Conservation (phyloP, 2,797 vertebrate species). For the Pampus argenteus region DNA sequence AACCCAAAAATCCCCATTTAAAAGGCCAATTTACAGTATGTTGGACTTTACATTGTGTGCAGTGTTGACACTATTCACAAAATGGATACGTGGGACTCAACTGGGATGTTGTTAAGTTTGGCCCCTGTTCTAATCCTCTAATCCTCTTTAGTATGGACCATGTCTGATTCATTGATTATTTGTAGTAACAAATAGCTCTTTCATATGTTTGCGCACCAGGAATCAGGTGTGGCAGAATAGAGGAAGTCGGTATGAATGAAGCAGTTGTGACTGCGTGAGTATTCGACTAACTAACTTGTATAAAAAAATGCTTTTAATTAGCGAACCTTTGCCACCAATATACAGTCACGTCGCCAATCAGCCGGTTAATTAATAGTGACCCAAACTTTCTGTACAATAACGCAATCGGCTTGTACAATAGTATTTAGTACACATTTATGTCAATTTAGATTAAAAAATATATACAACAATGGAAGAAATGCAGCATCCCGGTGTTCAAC, state of each 20-base stretch:
- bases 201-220: conserved; percentile 20
- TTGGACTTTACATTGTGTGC: neutral
- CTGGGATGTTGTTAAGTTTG: conserved; percentile 46
- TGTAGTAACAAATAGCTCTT: conserved; percentile 44
- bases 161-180: conserved; percentile 54
- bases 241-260: neutral
- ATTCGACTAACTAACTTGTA: conserved; percentile 5
- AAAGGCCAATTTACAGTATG: neutral
- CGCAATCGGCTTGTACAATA: neutral
- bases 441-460: conserved; percentile 35
- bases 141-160: conserved; percentile 37
- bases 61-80: conserved; percentile 9
- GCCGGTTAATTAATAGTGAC: neutral
- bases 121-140: conserved; percentile 62
- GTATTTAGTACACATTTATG: conserved; percentile 12
- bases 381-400: neutral
- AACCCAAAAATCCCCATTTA: conserved; percentile 9
- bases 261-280: neutral
- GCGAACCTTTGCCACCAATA: neutral
- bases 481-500: conserved; percentile 31
- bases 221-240: neutral
- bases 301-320: neutral
- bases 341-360: neutral
- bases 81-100: conserved; percentile 41
- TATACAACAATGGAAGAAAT: conserved; percentile 42